A percentile compares a stretch with the other conserved stretches of the same genome.
Evolutionary conservation across 2,113 vertebrate species (phyloP).

Genomic region (Glareola pratincola): DNA sequence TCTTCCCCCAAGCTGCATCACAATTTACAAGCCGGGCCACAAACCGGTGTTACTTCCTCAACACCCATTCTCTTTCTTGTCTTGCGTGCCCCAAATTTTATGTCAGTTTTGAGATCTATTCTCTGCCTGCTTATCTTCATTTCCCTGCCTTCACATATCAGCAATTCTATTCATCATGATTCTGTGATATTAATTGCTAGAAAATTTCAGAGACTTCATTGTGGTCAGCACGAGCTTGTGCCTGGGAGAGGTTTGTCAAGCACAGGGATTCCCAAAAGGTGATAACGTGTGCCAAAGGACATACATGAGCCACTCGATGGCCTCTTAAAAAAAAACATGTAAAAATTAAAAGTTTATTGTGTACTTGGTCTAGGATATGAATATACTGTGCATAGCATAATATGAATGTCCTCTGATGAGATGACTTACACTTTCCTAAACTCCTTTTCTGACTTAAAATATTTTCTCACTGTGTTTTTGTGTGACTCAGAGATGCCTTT

Average conservation of each 20-base stretch:
- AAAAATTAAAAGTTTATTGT: not conserved
- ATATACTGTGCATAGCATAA: not conserved
- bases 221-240: not conserved
- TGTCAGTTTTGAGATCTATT: not conserved
- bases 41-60: not conserved
- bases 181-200: not conserved
- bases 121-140: not conserved
- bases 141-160: not conserved
- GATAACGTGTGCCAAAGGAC: rapidly evolving
- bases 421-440: not conserved
- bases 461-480: not conserved
- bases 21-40: not conserved
- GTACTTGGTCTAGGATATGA: not conserved
- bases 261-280: not conserved
- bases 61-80: not conserved
- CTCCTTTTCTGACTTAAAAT: not conserved
- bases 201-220: not conserved
- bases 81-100: not conserved
- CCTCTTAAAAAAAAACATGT: not conserved
- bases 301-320: not conserved
- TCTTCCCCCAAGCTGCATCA: not conserved
- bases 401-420: not conserved
- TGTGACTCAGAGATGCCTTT: not conserved
- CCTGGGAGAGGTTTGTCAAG: not conserved
- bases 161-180: not conserved